These are phyloP conservation scores for Enteromius radiatus DNA, from an alignment of 2,797 vertebrate species.

Conservation along the genomic window DNA sequence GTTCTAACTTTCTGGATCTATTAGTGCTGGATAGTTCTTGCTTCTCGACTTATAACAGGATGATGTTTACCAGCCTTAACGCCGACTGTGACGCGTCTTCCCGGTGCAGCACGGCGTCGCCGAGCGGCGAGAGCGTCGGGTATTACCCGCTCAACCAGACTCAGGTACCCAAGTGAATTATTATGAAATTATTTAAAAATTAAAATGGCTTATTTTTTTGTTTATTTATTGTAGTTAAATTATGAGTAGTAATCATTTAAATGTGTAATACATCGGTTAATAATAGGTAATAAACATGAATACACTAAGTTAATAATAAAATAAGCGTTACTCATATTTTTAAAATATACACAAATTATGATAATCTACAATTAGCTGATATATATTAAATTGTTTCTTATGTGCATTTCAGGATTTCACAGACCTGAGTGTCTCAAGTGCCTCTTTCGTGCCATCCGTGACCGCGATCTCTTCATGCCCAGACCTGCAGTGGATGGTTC, in stretches of 20 bases:
- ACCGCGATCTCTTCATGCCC: slow-evolving; percentile 89
- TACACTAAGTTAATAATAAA: too few species aligned
- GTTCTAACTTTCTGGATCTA: background rate
- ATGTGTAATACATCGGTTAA: background rate
- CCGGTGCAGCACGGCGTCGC: slow-evolving; percentile 94
- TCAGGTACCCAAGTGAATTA: slow-evolving; percentile 80
- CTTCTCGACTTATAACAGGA: slow-evolving; percentile 54
- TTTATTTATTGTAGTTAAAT: background rate
- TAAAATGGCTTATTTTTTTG: background rate
- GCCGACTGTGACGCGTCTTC: slow-evolving; percentile 91
- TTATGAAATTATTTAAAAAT: background rate
- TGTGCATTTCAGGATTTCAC: slow-evolving; percentile 84
- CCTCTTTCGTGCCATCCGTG: slow-evolving; percentile 92
- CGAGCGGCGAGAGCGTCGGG: slow-evolving; percentile 84
- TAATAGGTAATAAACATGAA: background rate
- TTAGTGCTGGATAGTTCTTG: slow-evolving; percentile 10
- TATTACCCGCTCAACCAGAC: slow-evolving; percentile 85
- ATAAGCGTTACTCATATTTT: background rate
- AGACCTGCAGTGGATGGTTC: slow-evolving; percentile 93
- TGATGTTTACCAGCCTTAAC: slow-evolving; percentile 90
- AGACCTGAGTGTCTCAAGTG: slow-evolving; percentile 85
- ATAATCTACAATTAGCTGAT: background rate
- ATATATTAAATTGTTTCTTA: background rate
- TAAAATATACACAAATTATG: background rate
- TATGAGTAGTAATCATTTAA: background rate